Base-by-base conservation (phyloP, 2,113 vertebrate genomes). In the Cyphomyrus discorhynchus region DNA sequence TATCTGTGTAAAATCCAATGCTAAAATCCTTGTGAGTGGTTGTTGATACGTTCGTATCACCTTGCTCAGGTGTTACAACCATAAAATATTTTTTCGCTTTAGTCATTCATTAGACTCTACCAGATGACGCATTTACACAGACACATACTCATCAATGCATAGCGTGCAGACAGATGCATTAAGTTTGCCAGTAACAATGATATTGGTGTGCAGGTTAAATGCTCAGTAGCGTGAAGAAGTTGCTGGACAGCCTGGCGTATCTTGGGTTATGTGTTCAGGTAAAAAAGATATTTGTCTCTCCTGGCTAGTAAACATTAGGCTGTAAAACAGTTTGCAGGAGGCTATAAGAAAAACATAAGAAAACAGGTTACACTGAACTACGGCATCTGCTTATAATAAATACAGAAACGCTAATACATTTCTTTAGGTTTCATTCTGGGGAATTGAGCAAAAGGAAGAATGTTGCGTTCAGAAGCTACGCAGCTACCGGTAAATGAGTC, bases 11-110 rank as follows among this genome's bases (percentile, higher is more conserved):
- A 24, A 84, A 5, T 21, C 42, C 46, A 84, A n/a, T 47, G 94
- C 92, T 91, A 91, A 95, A 95, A 95, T 95, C 93, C 93, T 93
- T 93, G 27, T 93, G 93, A 94, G 94, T 92, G 93, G 92, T 95
- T 96, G 95, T 96, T 95, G 92, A 92, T 90, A 90, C 95, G 95
- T 95, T 96, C 95, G 94, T 96, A 94, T 96, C 95, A 95, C 95
- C 95, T 94, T 93, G 93, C 94, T 93, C 94, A 92, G 92, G 94
- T 95, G 94, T 94, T 35, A 80, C 74, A 42, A 39, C 35, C 74
- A 80, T 80, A 70, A 13, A 31, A 70, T 27, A 17, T 39, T 35
- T 39, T 5, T 39, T 77, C 5, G 9, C 35, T 77, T 77, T 77
- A 35, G 27, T 35, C 11, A 17, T 77, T 77, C 39, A 15, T 31